phyloP scores from a whole-genome alignment of 2,888 invertebrate genomes.

The Caenorhabditis sp. region DNA sequence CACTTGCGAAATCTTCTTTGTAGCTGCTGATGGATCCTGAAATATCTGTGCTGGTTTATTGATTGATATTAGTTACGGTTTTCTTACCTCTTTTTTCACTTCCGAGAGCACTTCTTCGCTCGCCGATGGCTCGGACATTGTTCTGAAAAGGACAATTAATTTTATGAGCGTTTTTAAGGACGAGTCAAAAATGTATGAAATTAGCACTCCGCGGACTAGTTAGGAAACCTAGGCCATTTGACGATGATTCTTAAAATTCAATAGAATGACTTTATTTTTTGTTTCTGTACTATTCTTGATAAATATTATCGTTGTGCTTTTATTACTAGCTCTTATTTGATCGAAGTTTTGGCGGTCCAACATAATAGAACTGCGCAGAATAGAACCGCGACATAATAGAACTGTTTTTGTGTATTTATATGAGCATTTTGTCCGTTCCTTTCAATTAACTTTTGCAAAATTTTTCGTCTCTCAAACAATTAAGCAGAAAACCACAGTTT shows the following conservation, averaged over 20 bases:
- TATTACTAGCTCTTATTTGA: too few relatives aligned
- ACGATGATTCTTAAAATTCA: background rate
- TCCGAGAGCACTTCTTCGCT: conserved; percentile 12
- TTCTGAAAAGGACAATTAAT: background rate
- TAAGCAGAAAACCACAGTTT: too few relatives aligned
- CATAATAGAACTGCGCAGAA: too few relatives aligned
- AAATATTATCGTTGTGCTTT: too few relatives aligned
- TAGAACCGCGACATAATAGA: too few relatives aligned
- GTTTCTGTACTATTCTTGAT: background rate
- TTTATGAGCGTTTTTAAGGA: background rate
- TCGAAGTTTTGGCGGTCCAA: too few relatives aligned
- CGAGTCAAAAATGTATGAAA: conserved; percentile 11
- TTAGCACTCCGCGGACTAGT: conserved; percentile 32
- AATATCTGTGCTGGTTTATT: too few relatives aligned
- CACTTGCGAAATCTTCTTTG: conserved; percentile 40
- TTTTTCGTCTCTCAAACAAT: too few relatives aligned
- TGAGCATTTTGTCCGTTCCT: too few relatives aligned
- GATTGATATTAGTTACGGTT: conserved; percentile 6
- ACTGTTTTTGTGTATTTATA: too few relatives aligned
- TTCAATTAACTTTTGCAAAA: too few relatives aligned
- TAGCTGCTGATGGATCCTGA: conserved; percentile 14
- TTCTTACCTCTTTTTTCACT: background rate
- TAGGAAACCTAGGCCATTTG: conserved; percentile 35
- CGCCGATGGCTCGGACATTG: conserved; percentile 31
- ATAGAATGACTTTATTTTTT: background rate